These are phyloP conservation scores for Opisthocomus hoazin DNA, from an alignment of 2,113 vertebrate genomes.

Conservation along the genomic window DNA sequence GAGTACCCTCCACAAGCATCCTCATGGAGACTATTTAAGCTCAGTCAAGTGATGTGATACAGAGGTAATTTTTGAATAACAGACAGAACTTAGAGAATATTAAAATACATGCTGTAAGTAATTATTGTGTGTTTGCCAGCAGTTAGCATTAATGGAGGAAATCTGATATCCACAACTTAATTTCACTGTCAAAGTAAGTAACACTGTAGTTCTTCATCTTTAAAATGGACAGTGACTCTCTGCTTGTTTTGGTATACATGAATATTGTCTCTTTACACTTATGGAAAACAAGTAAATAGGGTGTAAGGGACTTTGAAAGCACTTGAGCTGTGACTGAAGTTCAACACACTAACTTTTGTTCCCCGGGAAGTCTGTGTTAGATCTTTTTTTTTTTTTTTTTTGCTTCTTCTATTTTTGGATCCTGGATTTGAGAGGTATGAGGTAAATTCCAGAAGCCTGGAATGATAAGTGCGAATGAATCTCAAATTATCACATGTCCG, in stretches of 20 bases:
- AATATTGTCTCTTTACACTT: not conserved
- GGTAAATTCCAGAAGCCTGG: not conserved
- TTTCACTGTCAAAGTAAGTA: not conserved
- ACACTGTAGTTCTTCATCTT: not conserved
- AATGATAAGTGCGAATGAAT: not conserved
- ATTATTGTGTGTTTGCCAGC: not conserved
- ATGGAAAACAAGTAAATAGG: not conserved
- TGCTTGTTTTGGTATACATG: not conserved
- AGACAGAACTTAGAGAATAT: not conserved
- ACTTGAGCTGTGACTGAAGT: not conserved
- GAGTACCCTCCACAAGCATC: not conserved
- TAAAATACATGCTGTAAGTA: not conserved
- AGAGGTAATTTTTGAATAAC: not conserved
- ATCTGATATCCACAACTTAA: not conserved
- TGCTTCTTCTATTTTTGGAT: not conserved
- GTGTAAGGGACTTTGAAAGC: not conserved
- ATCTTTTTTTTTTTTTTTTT: not conserved
- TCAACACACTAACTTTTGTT: not conserved
- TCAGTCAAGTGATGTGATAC: not conserved
- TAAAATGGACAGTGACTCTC: not conserved
- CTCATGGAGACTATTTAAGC: not conserved
- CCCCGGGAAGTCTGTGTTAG: not conserved
- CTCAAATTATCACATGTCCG: fast-evolving
- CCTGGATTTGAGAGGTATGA: not conserved
- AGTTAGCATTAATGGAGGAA: not conserved